Evolutionary conservation across 2,113 vertebrate species (phyloP), one percentile per base, ranked within the genome.

Genomic region (Pollachius pollachius): DNA sequence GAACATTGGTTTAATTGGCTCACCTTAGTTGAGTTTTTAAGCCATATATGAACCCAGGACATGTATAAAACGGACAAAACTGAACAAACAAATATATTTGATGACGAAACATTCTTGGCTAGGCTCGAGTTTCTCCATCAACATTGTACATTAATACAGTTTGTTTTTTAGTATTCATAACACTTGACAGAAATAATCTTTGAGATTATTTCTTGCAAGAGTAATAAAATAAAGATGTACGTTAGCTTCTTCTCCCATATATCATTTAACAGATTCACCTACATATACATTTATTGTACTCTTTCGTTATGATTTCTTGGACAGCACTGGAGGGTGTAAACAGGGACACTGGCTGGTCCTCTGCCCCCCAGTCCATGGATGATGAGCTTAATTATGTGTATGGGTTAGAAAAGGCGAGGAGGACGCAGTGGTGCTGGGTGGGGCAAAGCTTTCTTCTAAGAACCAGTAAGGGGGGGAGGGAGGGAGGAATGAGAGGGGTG

Each of bases 1-100:
- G 30, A 84, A 83, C 79, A 65, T 15, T 30, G 3, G 23, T 89
- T 89, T 88, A 86, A 88, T 87, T 77, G 68, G 73, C 75, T 77
- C 65, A 72, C 73, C 69, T 61, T 30, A 86, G 58, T 65, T 72
- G 9, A 1, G 0, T 23, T 67, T 67, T 71, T 58, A 19, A 21
- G 61, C 62, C 30, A 59, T 34, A 52, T 13, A 57, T 13, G 23
- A 56, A 74, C 71, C 15, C 65, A 68, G 34, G 59, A 84, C 71
- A 72, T 8, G 73, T 37, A 69, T 65, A 75, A 74, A 76, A 65
- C 30, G 23, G 52, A 73, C 41, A 58, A 18, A 71, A 62, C 19
- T 37, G 30, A 84, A 83, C 73, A 61, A 74, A 79, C 57, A 68
- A 62, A 73, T 70, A 16, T 6, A 64, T 63, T 69, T 52, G 67